Evolutionary conservation across 2,113 vertebrate species (phyloP), one percentile per base, ranked within the genome.

Genomic region (Lynx canadensis): DNA sequence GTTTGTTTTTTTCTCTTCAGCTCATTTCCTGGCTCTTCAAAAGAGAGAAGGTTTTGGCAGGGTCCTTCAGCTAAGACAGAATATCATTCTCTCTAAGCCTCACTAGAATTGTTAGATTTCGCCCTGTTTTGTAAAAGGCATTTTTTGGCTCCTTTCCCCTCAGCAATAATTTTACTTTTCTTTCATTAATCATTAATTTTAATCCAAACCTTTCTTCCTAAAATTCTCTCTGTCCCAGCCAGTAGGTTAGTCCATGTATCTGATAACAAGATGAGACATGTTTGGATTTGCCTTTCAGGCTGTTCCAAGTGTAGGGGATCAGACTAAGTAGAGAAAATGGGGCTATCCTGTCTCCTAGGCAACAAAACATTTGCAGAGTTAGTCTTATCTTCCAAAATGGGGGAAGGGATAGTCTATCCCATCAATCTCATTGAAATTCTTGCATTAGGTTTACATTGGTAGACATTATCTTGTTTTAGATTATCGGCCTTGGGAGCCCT

Each of bases 101-200:
- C 21, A 36, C 10, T 33, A 79, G 45, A 83, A 95, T 55, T 84
- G 41, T 79, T 92, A 88, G 29, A 11, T 89, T 79, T 92, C 84
- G n/a, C n/a, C 36, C 45, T 45, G 45, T 97, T 89, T 78, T 29
- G 3, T 71, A 84, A 69, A 89, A 45, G 16, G 5, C 19, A 81
- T 66, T 83, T 82, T 31, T 52, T 88, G 57, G 38, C 83, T 83
- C 33, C 29, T 89, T 95, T 91, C 50, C 41, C 55, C n/a, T 87
- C 81, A 76, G 48, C 66, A 91, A 29, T 31, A 87, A 66, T 76
- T 96, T 89, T 15, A 73, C 23, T 14, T 79, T 83, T 65, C 18
- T 86, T 68, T 91, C 33, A 80, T 85, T 89, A 93, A 73, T 89
- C 63, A 65, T 84, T 84, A 73, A 73, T 73, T 95, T 89, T 89